Conservation (phyloP, 2,113 vertebrate genomes). For the Lynx canadensis region DNA sequence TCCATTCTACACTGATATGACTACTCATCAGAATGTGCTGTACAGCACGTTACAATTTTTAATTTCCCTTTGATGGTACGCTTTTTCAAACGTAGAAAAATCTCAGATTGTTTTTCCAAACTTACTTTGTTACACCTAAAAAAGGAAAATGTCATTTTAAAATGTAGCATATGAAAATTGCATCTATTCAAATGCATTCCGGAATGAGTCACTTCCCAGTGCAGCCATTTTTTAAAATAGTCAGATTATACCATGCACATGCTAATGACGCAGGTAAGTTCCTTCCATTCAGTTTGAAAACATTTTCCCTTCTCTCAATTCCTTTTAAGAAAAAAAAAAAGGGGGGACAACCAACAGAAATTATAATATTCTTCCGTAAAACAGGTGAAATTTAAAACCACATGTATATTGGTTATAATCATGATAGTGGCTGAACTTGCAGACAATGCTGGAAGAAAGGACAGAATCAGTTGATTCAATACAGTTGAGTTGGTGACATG, state of each 20-base stretch:
- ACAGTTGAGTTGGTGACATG: not conserved
- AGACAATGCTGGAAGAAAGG: not conserved
- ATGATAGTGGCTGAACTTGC: not conserved
- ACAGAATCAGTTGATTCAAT: not conserved
- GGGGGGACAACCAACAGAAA: not conserved
- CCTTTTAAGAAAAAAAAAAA: not conserved
- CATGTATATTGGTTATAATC: not conserved
- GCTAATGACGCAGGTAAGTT: not conserved
- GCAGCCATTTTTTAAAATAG: not conserved
- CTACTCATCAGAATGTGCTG: not conserved
- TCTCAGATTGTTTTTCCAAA: not conserved
- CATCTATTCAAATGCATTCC: not conserved
- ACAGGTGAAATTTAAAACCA: not conserved
- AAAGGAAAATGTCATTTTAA: constrained; percentile 32
- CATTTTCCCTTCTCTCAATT: not conserved
- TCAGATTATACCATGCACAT: not conserved
- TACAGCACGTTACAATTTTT: not conserved
- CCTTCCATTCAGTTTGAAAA: constrained; percentile 32
- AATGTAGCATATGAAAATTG: not conserved
- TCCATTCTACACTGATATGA: not conserved
- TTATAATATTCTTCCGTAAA: not conserved
- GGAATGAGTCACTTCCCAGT: constrained; percentile 7
- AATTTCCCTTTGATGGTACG: not conserved
- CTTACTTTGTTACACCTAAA: not conserved
- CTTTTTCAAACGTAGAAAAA: not conserved